These are phyloP conservation scores for Spodoptera frugiperda DNA, from an alignment of 1,140 invertebrate genomes.

Conservation along the genomic window DNA sequence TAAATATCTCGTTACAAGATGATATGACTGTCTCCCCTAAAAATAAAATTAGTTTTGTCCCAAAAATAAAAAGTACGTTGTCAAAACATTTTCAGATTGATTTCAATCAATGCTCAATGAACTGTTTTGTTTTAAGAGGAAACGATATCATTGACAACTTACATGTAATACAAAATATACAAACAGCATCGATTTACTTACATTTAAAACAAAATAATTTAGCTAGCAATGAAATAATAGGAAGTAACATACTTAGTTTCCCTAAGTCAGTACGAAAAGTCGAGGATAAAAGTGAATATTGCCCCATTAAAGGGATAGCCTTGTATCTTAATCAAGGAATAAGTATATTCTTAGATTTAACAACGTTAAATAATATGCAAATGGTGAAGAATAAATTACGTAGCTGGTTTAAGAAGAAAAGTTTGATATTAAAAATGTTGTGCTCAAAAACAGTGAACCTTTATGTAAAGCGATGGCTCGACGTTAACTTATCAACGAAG, in stretches of 20 bases:
- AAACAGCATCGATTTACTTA: conserved; percentile 63
- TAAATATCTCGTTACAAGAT: conserved; percentile 30
- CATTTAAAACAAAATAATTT: conserved; percentile 53
- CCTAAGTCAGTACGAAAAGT: conserved; percentile 40
- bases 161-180: conserved; percentile 55
- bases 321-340: conserved; percentile 59
- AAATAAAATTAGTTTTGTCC: not conserved
- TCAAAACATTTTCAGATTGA: conserved; percentile 50
- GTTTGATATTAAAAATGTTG: conserved; percentile 60
- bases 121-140: conserved; percentile 54
- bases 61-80: conserved; percentile 13
- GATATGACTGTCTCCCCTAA: not conserved
- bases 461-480: conserved; percentile 56
- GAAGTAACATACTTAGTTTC: conserved; percentile 64
- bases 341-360: conserved; percentile 72
- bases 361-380: conserved; percentile 48
- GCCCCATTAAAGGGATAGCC: conserved; percentile 64
- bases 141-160: conserved; percentile 57
- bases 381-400: conserved; percentile 60
- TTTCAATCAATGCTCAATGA: conserved; percentile 45
- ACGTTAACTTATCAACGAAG: conserved; percentile 52
- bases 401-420: conserved; percentile 56
- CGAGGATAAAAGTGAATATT: conserved; percentile 33
- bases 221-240: conserved; percentile 63
- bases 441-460: conserved; percentile 60